Percentiles rank a stretch among this genome's conserved stretches.
Evolutionary conservation across 2,797 vertebrate genomes (phyloP).

Genomic region (Gobio occitaniae): DNA sequence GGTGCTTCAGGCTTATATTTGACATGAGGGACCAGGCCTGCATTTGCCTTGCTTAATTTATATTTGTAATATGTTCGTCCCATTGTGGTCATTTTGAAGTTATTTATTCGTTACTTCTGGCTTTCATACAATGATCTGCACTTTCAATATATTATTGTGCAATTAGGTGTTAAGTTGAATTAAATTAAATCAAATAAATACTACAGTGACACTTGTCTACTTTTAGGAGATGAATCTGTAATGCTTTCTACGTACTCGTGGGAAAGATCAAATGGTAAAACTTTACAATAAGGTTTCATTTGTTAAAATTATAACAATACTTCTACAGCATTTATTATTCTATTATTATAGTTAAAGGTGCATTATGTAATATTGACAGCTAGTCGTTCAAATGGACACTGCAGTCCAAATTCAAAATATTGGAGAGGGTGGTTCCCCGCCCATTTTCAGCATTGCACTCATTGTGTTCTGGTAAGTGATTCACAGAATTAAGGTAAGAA

Average conservation of each 20-base stretch:
- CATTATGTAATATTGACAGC: neutral
- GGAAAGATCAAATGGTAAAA: neutral
- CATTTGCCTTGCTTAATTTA: constrained; percentile 20
- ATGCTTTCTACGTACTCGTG: neutral
- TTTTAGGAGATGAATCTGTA: neutral
- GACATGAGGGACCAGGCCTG: constrained; percentile 5
- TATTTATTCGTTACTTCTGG: constrained; percentile 2
- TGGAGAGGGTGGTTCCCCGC: no score
- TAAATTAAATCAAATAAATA: neutral
- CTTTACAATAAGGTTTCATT: neutral
- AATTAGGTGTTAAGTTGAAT: neutral
- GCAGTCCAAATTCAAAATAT: neutral
- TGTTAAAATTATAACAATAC: neutral
- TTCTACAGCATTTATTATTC: neutral
- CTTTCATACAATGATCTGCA: neutral
- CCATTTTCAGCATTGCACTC: no score
- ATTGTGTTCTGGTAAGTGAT: no score
- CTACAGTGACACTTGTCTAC: neutral
- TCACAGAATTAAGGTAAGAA: no score
- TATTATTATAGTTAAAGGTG: neutral
- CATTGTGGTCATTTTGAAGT: constrained; percentile 22
- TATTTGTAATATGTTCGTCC: constrained; percentile 15
- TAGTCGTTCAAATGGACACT: neutral
- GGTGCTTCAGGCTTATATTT: constrained; percentile 32
- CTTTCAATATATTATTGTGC: constrained; percentile 13